These are phyloP conservation scores for Neomorphus geoffroyi DNA, from an alignment of 2,797 vertebrate genomes.

Conservation along the genomic window DNA sequence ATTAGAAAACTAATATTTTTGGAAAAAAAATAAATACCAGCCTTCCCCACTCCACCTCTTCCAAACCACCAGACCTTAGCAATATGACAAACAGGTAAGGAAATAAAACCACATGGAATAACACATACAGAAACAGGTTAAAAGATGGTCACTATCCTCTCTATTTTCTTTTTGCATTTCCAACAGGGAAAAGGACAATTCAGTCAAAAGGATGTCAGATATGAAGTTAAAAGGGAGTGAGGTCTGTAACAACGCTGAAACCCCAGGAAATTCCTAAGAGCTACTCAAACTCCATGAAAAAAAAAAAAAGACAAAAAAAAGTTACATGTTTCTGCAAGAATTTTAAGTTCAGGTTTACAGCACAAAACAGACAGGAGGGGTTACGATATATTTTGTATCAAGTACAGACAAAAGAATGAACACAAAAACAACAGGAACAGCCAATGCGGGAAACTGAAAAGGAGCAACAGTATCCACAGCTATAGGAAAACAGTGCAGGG, in stretches of 20 bases:
- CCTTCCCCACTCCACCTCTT: too few relatives aligned
- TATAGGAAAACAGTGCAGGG: background rate
- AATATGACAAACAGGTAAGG: background rate
- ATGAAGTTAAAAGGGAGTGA: background rate
- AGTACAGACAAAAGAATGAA: background rate
- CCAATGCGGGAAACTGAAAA: background rate
- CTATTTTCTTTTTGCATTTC: background rate
- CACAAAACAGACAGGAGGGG: background rate
- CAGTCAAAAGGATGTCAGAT: background rate
- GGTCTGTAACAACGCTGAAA: background rate
- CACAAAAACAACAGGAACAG: background rate
- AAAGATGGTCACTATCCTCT: background rate
- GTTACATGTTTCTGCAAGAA: background rate
- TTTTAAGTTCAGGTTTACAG: background rate
- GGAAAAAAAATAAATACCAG: background rate
- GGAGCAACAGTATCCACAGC: background rate
- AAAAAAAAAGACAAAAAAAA: too few relatives aligned
- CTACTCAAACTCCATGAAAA: background rate
- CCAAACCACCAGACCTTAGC: background rate
- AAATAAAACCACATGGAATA: background rate
- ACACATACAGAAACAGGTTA: background rate
- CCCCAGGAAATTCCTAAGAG: background rate
- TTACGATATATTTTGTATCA: background rate
- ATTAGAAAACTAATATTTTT: background rate
- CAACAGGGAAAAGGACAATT: background rate